Base-by-base conservation (phyloP, 2,888 invertebrate species). In the Zeuzera pyrina region DNA sequence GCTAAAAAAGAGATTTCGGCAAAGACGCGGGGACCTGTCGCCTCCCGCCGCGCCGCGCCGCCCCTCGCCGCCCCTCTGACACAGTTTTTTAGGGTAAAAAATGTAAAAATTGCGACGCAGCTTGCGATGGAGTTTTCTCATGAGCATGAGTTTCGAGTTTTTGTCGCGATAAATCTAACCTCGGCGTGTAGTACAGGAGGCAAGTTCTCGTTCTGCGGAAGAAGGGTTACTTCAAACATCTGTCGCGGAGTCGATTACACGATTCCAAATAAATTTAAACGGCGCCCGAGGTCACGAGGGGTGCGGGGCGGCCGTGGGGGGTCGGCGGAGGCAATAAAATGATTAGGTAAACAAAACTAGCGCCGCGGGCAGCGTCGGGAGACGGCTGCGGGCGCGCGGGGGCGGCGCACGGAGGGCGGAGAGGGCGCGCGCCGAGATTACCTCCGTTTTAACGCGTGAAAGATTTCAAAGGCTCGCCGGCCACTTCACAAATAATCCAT, bases 361-460 rank as follows among this genome's bases (percentile, higher is more conserved):
- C 56, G 57, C 65, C 62, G 61, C 61, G 67, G 67, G 65, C 62
- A 58, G 57, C 60, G 52, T 58, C 54, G 42, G 51, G 41, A 47
- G 40, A 36, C 31, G 50, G 45, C 41, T n/a, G 23, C 15, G 25
- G 26, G 39, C 13, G 37, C 46, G 46, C 30, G 41, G 29, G 43
- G 15, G 35, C 31, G 40, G 35, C 39, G 37, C 34, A 39, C 40
- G 34, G 37, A 38, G 39, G 37, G 35, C 32, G 33, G 42, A 34
- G 31, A 38, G 42, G 42, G 41, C 31, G 35, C 50, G 31, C 45
- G 54, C 46, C 56, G 65, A 70, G 77, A 78, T 74, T 77, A 73
- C 77, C 79, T 79, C 70, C 81, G 66, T 79, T 81, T 81, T 81
- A 79, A 77, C 81, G 81, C 79, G 72, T 69, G 74, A 79, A 72